Evolutionary conservation across 2,797 vertebrate species (phyloP).

Genomic region (Pangasius krempfi): DNA sequence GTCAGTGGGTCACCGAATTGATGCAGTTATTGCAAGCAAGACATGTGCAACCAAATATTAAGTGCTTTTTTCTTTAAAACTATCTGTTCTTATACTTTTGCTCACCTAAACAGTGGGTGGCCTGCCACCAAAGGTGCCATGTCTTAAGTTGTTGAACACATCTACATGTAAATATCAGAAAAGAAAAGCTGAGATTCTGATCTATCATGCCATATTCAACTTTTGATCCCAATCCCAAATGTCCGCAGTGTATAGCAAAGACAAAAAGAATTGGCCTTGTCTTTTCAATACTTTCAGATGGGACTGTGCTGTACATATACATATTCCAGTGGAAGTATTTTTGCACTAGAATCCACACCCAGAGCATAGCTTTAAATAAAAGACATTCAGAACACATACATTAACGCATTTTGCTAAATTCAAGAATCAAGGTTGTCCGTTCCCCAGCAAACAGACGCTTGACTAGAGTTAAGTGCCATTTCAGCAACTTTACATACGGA

Average conservation of each 20-base stretch:
- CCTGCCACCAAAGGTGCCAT: not conserved
- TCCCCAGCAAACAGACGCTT: not conserved
- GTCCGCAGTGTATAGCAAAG: not conserved
- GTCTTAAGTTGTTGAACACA: no score
- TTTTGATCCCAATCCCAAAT: not conserved
- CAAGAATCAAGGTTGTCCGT: conserved; percentile 27
- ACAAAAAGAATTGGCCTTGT: not conserved
- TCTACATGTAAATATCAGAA: not conserved
- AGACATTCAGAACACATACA: not conserved
- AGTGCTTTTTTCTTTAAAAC: not conserved
- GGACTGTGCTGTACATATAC: not conserved
- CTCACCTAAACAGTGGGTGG: not conserved
- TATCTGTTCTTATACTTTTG: not conserved
- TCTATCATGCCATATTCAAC: not conserved
- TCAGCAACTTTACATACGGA: not conserved
- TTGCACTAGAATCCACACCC: not conserved
- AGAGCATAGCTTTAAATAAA: not conserved
- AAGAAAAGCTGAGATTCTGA: not conserved
- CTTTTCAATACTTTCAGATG: not conserved
- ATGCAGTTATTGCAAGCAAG: not conserved
- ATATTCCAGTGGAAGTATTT: not conserved
- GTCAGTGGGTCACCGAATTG: not conserved
- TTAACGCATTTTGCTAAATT: not conserved
- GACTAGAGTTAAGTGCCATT: not conserved
- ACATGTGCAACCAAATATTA: not conserved